A percentile compares a stretch with the other conserved stretches of the same genome.
Conservation (phyloP, 2,888 invertebrate species). For the Cephalotes varians region DNA sequence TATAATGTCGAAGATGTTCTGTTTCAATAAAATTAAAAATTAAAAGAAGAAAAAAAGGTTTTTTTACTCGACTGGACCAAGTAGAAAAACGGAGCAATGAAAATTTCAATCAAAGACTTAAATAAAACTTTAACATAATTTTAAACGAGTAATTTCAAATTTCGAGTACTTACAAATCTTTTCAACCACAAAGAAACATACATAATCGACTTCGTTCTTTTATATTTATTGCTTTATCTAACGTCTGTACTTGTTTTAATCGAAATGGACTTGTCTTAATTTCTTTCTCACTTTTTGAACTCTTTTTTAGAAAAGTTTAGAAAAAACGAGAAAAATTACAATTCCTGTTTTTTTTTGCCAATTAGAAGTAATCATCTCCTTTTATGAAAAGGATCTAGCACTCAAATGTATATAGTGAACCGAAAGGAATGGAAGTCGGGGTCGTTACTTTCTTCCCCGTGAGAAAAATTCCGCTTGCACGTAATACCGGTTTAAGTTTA, state of each 20-base stretch:
- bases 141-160: background rate
- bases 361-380: background rate
- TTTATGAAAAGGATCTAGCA: background rate
- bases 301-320: background rate
- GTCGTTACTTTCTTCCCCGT: constrained; percentile 35
- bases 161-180: background rate
- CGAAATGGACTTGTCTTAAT: background rate
- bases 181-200: background rate
- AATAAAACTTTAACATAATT: background rate
- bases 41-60: background rate
- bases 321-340: background rate
- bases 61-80: background rate
- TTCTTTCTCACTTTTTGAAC: background rate
- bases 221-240: background rate
- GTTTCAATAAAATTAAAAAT: background rate
- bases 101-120: background rate
- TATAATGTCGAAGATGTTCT: constrained; percentile 9
- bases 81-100: background rate
- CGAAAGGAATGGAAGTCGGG: background rate
- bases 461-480: constrained; percentile 45
- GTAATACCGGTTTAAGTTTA: constrained; percentile 41
- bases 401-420: background rate
- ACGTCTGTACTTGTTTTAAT: background rate
- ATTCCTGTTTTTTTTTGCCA: background rate
- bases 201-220: background rate